Evolutionary conservation across 2,888 invertebrate genomes (phyloP).

Genomic region (Sesia bembeciformis): DNA sequence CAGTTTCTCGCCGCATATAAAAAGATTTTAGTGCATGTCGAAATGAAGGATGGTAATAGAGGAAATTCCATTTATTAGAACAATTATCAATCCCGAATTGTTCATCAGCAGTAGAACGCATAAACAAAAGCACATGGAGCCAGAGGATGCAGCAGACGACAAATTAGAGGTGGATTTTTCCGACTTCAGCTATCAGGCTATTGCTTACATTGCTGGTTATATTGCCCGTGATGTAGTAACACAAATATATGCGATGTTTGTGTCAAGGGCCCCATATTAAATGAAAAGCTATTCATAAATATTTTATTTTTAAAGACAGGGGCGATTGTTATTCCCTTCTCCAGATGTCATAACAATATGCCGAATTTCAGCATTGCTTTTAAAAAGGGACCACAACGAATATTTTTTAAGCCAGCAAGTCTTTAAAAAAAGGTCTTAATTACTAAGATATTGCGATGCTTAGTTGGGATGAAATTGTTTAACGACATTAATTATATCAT

Average conservation of each 20-base stretch:
- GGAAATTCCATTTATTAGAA: too few relatives aligned
- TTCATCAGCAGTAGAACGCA: background rate
- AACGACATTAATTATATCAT: background rate
- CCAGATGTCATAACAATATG: background rate
- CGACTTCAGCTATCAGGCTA: background rate
- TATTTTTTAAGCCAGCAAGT: background rate
- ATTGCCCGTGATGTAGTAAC: background rate
- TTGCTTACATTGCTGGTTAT: constrained; percentile 3
- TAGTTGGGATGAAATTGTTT: background rate
- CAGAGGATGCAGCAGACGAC: background rate
- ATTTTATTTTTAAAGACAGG: background rate
- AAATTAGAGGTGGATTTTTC: background rate
- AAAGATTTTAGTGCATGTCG: too few relatives aligned
- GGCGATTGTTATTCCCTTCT: background rate
- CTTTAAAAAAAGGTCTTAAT: background rate
- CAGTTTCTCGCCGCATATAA: too few relatives aligned
- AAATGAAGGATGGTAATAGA: too few relatives aligned
- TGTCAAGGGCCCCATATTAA: background rate
- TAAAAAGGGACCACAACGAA: background rate
- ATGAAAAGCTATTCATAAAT: constrained; percentile 1
- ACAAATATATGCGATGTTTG: constrained; percentile 1
- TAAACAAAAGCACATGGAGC: background rate
- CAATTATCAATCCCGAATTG: background rate
- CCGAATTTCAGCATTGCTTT: background rate
- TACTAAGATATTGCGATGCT: background rate